phyloP scores from a whole-genome alignment of 2,113 vertebrate species.

The Anoura caudifer region DNA sequence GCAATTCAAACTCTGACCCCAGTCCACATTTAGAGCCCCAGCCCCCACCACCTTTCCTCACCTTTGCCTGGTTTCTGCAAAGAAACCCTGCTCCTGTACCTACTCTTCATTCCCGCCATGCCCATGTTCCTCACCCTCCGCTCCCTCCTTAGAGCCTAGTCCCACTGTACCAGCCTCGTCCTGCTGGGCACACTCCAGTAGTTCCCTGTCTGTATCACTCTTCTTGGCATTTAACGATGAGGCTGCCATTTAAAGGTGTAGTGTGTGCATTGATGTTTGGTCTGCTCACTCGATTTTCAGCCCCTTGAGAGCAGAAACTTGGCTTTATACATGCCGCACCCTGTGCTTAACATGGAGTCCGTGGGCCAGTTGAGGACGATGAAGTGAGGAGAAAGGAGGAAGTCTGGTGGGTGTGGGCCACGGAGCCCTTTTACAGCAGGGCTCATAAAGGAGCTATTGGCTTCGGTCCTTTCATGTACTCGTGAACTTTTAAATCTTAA shows the following conservation, averaged over 20 bases:
- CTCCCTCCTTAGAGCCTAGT: background rate
- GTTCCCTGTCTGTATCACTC: background rate
- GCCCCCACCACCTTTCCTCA: background rate
- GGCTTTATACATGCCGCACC: background rate
- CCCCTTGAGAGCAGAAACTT: background rate
- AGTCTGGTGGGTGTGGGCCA: background rate
- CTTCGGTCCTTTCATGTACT: background rate
- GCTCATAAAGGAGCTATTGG: background rate
- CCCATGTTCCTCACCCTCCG: background rate
- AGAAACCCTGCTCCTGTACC: background rate
- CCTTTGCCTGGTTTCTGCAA: background rate
- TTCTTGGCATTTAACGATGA: background rate
- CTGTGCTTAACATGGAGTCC: no score
- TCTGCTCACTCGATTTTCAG: background rate
- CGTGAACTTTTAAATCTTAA: background rate
- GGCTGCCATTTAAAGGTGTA: background rate
- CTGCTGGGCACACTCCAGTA: background rate
- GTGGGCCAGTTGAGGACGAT: background rate
- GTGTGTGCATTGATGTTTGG: background rate
- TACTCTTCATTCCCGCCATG: background rate
- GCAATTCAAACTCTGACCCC: background rate
- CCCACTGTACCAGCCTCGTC: background rate
- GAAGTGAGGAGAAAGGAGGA: background rate
- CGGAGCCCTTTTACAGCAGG: rapidly evolving
- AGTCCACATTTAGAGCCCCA: background rate